phyloP scores from a whole-genome alignment of 2,888 invertebrate species.

The Melipona bicolor region DNA sequence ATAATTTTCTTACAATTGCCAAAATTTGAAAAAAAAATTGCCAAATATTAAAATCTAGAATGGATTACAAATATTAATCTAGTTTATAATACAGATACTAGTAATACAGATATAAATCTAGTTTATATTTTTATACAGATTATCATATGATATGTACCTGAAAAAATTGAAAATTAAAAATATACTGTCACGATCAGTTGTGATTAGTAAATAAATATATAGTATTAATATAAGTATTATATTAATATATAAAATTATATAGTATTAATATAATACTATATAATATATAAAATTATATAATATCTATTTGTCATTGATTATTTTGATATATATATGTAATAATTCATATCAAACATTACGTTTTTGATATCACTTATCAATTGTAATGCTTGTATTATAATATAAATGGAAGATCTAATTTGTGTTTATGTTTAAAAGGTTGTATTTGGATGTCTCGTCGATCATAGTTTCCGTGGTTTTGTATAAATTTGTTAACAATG shows the following conservation, averaged over 20 bases:
- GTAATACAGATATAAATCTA: background rate
- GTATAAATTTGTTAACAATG: constrained; percentile 12
- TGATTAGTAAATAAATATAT: background rate
- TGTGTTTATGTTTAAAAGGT: background rate
- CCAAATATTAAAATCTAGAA: background rate
- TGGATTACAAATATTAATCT: background rate
- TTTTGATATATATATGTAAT: background rate
- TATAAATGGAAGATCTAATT: background rate
- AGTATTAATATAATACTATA: background rate
- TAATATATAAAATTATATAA: background rate
- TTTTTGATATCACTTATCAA: background rate
- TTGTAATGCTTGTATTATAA: background rate
- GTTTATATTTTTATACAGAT: background rate
- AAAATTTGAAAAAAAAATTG: no score
- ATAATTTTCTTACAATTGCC: background rate
- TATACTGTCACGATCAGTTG: background rate
- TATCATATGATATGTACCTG: background rate
- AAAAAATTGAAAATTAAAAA: background rate
- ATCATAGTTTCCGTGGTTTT: background rate
- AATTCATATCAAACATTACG: background rate
- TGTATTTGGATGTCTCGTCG: constrained; percentile 5
- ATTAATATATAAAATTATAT: background rate
- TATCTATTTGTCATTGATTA: background rate
- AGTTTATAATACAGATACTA: background rate
- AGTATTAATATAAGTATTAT: no score